Evolutionary conservation across 64 coral and sea anemone genomes (phyloP).

Genomic region (Acropora tenuis): DNA sequence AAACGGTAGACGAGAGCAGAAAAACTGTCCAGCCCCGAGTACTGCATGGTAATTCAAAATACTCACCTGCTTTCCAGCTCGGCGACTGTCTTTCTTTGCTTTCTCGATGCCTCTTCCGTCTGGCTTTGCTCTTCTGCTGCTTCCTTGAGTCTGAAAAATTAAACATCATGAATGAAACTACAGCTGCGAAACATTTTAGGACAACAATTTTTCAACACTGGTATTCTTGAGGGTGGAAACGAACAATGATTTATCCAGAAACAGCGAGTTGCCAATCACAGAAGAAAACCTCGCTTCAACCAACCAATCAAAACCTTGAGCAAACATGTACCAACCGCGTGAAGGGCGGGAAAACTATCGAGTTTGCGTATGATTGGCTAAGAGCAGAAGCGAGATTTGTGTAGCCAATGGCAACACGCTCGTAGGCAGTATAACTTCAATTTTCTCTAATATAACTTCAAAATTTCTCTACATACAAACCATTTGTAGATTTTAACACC

Average conservation of each 20-base stretch:
- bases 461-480: background rate
- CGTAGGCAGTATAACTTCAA: too few species aligned
- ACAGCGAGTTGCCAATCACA: too few species aligned
- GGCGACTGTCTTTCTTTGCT: slow-evolving; percentile 49
- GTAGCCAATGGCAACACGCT: background rate
- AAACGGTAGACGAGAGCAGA: too few species aligned
- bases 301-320: too few species aligned
- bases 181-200: too few species aligned
- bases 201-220: too few species aligned
- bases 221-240: too few species aligned
- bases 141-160: slow-evolving; percentile 34
- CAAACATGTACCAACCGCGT: background rate
- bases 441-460: background rate
- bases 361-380: background rate
- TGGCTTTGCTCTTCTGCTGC: slow-evolving; percentile 49
- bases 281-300: too few species aligned
- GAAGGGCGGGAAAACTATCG: background rate
- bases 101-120: slow-evolving; percentile 40
- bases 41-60: background rate
- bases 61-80: slow-evolving; percentile 70
- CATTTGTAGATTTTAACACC: background rate
- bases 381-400: background rate
- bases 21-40: too few species aligned
- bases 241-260: too few species aligned
- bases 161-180: background rate